Conservation (phyloP, 2,113 vertebrate species). For the Chaetops frenatus region DNA sequence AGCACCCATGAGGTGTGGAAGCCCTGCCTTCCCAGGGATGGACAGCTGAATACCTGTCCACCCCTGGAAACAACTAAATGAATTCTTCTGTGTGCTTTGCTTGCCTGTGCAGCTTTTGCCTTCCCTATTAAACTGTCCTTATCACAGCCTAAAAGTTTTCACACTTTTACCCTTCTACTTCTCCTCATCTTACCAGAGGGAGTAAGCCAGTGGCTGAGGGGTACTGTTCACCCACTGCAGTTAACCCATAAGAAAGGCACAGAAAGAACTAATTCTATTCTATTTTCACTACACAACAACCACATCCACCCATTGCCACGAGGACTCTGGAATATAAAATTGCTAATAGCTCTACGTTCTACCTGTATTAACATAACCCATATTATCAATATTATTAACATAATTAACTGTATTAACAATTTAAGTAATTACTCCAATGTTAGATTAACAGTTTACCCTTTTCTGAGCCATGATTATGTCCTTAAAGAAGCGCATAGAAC, state of each 20-base stretch:
- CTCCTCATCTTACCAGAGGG: not conserved
- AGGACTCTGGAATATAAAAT: not conserved
- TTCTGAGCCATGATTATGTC: not conserved
- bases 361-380: not conserved
- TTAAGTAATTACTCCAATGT: not conserved
- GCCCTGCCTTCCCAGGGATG: not conserved
- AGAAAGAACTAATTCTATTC: not conserved
- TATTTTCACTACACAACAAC: not conserved
- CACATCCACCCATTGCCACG: not conserved
- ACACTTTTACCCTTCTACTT: not conserved
- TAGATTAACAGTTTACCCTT: not conserved
- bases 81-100: not conserved
- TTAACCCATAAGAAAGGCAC: not conserved
- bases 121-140: not conserved
- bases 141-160: not conserved
- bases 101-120: not conserved
- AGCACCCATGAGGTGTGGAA: accelerated
- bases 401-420: too few relatives aligned
- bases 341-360: not conserved
- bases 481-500: not conserved
- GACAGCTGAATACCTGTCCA: not conserved
- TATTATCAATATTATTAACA: too few relatives aligned
- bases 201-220: accelerated
- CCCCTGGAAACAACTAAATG: accelerated
- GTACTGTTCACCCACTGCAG: not conserved